Conservation (phyloP, 2,797 vertebrate species). For the Bradypodion pumilum region DNA sequence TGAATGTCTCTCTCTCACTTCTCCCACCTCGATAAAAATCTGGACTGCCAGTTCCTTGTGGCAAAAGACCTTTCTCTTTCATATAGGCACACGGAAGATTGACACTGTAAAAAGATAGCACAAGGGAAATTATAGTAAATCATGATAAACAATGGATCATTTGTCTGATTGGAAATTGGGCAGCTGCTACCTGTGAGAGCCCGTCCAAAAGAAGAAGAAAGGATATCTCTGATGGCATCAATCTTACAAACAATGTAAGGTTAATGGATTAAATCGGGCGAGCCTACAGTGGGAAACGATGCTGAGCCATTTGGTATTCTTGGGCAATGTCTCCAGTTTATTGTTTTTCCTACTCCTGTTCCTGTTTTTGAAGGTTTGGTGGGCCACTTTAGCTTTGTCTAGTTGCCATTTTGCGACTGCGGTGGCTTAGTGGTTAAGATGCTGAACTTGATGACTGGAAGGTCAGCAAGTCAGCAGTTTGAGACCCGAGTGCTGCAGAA, state of each 20-base stretch:
- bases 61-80: too few relatives aligned
- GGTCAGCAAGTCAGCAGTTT: too few relatives aligned
- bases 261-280: too few relatives aligned
- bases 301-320: not conserved
- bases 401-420: slow-evolving; percentile 58
- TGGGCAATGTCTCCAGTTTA: not conserved
- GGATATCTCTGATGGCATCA: not conserved
- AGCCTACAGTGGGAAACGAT: not conserved
- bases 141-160: not conserved
- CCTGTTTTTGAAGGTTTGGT: not conserved
- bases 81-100: too few relatives aligned
- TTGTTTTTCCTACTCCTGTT: not conserved
- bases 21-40: too few relatives aligned
- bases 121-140: not conserved
- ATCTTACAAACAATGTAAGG: too few relatives aligned
- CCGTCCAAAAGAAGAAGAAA: not conserved
- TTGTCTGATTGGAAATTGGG: not conserved
- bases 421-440: too few relatives aligned
- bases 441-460: too few relatives aligned
- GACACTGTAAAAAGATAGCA: too few relatives aligned
- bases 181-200: not conserved
- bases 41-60: too few relatives aligned
- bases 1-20: not conserved
- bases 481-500: too few relatives aligned
- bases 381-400: slow-evolving; percentile 38